Evolutionary conservation across 2,797 vertebrate genomes (phyloP).

Genomic region (Taeniopygia guttata): DNA sequence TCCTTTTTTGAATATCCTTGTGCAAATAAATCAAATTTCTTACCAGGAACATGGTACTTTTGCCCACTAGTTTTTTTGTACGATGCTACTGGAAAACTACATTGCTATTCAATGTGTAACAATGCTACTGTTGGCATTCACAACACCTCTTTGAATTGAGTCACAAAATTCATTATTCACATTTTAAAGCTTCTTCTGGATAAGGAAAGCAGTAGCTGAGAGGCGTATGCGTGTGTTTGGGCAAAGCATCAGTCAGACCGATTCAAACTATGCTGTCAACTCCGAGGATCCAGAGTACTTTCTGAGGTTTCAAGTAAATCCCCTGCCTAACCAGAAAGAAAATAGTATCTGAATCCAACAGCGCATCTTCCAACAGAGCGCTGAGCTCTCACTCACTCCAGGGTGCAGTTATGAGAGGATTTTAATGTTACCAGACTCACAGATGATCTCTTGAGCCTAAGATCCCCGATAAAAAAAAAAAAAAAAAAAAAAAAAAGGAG

Average conservation of each 20-base stretch:
- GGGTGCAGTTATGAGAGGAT: background rate
- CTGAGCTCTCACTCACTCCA: background rate
- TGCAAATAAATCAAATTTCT: background rate
- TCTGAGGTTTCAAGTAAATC: background rate
- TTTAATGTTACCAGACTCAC: slow-evolving; percentile 7
- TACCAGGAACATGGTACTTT: background rate
- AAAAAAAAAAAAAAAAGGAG: no score
- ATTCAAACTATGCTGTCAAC: background rate
- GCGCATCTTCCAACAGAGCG: background rate
- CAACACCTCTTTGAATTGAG: background rate
- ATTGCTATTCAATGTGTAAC: background rate
- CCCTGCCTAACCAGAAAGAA: background rate
- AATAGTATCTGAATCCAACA: background rate
- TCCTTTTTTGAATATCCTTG: background rate
- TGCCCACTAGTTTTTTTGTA: background rate
- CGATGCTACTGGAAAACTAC: background rate
- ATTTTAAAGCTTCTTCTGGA: background rate
- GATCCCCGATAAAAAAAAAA: background rate
- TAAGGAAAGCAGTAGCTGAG: background rate
- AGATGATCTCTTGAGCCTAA: background rate
- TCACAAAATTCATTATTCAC: background rate
- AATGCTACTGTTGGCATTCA: background rate
- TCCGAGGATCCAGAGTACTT: background rate
- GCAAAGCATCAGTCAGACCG: background rate
- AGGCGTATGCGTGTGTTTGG: background rate